Percentiles rank a stretch among this genome's conserved stretches.
Conservation (phyloP, 2,797 vertebrate species). For the Mus minutoides region DNA sequence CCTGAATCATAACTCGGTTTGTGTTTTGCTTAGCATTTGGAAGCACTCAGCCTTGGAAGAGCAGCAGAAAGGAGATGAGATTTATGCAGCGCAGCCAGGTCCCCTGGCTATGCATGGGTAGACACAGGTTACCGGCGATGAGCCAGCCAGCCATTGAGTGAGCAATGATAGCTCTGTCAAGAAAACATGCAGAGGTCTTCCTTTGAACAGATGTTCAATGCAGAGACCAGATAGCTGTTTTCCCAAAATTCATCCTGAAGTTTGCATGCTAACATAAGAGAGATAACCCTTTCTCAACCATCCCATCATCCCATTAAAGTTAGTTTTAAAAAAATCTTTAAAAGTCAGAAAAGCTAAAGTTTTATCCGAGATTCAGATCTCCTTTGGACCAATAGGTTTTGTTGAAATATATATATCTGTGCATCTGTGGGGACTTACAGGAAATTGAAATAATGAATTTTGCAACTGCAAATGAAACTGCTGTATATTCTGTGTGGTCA, state of each 20-base stretch:
- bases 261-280: conserved; percentile 53
- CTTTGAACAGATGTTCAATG: conserved; percentile 29
- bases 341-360: conserved; percentile 36
- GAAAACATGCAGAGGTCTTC: conserved; percentile 29
- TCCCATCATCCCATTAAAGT: not conserved
- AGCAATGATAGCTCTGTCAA: rapidly evolving
- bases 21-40: conserved; percentile 56
- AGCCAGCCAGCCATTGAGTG: not conserved
- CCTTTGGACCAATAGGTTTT: not conserved
- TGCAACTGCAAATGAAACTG: conserved; percentile 45
- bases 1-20: conserved; percentile 42
- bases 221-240: conserved; percentile 5
- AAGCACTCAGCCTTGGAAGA: conserved; percentile 3
- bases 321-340: not conserved
- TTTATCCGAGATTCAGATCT: conserved; percentile 5
- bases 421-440: not conserved
- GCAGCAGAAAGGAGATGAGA: not conserved
- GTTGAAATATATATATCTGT: not conserved
- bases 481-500: not conserved
- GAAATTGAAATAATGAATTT: conserved; percentile 53
- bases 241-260: conserved; percentile 59
- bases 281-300: conserved; percentile 18
- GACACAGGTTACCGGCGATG: not conserved
- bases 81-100: rapidly evolving
- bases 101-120: not conserved